A percentile compares a stretch with the other conserved stretches of the same genome.
Evolutionary conservation across 2,888 invertebrate species (phyloP).

Genomic region (Trypoxylon attenuatum): DNA sequence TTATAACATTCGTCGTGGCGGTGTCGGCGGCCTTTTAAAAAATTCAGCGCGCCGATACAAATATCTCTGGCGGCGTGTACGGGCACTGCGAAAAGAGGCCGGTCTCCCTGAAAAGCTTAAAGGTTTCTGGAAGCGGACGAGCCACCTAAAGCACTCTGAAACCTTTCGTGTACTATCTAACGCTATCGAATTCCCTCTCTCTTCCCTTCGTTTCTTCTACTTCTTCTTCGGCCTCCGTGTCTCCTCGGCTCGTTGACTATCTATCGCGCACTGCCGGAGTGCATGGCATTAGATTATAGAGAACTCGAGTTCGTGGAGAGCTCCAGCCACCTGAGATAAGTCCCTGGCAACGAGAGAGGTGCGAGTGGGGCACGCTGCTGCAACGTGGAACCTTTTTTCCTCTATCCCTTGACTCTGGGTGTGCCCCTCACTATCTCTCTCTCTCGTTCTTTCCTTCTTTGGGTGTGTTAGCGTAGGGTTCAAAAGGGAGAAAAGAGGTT

Average conservation of each 20-base stretch:
- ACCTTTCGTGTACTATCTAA: constrained; percentile 32
- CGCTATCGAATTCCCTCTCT: constrained; percentile 36
- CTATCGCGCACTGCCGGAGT: constrained; percentile 37
- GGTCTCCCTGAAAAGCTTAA: background rate
- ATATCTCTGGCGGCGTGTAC: background rate
- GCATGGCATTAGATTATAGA: constrained; percentile 40
- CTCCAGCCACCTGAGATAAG: constrained; percentile 36
- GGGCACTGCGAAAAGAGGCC: background rate
- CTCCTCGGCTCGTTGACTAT: constrained; percentile 21
- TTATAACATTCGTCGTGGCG: background rate
- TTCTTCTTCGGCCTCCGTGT: background rate
- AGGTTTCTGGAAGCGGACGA: background rate
- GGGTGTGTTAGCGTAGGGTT: constrained; percentile 20
- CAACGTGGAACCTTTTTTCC: no score
- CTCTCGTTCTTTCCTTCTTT: background rate
- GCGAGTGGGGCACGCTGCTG: no score
- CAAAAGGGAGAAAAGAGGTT: constrained; percentile 24
- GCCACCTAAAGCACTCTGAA: constrained; percentile 15
- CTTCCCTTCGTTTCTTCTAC: background rate
- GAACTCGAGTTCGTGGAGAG: constrained; percentile 36
- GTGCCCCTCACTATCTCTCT: background rate
- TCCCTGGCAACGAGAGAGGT: no score
- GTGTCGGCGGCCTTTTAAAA: background rate
- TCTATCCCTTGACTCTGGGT: background rate
- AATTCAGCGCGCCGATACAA: background rate